Conservation (phyloP, 2,888 invertebrate species). For the Lacanobia oleracea region DNA sequence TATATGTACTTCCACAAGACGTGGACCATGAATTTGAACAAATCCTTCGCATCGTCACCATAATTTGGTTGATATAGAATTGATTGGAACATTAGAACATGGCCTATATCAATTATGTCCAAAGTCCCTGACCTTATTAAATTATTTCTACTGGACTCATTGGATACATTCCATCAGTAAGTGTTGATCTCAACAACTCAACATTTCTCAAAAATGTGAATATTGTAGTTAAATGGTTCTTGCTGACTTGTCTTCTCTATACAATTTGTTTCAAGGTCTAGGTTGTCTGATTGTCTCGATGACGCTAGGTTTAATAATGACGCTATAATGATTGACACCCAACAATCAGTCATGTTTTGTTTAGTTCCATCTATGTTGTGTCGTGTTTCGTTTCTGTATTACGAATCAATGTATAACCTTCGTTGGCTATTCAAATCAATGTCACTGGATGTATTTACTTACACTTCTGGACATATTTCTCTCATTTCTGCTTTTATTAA, state of each 20-base stretch:
- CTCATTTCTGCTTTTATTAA: background rate
- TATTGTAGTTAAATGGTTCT: background rate
- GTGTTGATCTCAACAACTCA: too few relatives aligned
- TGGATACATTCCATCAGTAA: too few relatives aligned
- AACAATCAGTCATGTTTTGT: background rate
- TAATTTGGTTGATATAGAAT: too few relatives aligned
- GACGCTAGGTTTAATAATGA: background rate
- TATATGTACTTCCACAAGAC: too few relatives aligned
- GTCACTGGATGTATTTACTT: background rate
- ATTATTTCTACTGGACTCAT: too few relatives aligned
- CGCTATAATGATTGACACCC: background rate
- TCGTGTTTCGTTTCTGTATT: too few relatives aligned
- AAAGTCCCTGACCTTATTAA: too few relatives aligned
- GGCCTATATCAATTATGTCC: too few relatives aligned
- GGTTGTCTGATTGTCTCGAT: background rate
- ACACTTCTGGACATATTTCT: background rate
- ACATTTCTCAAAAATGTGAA: too few relatives aligned
- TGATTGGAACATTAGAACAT: too few relatives aligned
- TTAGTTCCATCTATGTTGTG: background rate
- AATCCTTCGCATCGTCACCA: too few relatives aligned
- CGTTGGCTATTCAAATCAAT: background rate
- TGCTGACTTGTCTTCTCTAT: background rate
- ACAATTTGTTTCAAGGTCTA: constrained; percentile 13
- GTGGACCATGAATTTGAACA: too few relatives aligned
- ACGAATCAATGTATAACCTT: background rate